These are phyloP conservation scores for Cetoscarus ocellatus DNA, from an alignment of 2,797 vertebrate species.

Conservation along the genomic window DNA sequence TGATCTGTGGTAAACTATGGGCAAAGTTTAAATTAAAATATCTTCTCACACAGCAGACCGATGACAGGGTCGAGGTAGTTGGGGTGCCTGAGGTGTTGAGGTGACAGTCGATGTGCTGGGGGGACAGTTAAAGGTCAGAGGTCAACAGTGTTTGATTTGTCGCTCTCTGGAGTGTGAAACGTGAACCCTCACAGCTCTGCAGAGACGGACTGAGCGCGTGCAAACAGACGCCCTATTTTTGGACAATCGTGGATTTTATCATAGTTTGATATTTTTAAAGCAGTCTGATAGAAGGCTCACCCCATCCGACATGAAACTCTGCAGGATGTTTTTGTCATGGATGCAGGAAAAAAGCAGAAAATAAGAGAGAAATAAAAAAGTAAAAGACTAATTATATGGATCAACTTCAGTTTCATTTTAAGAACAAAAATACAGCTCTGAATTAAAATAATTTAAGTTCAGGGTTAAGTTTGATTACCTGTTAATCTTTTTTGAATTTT, in stretches of 20 bases:
- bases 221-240: constrained; percentile 13
- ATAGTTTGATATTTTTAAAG: too few species aligned
- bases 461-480: too few species aligned
- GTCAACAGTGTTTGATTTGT: constrained; percentile 77
- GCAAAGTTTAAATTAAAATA: neutral
- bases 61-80: neutral
- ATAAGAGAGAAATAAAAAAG: too few species aligned
- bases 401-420: too few species aligned
- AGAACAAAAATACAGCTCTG: too few species aligned
- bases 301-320: too few species aligned
- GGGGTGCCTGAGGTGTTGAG: neutral
- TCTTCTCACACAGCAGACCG: neutral
- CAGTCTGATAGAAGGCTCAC: neutral
- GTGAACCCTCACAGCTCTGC: constrained; percentile 38
- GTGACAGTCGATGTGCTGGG: neutral
- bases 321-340: too few species aligned
- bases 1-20: too few species aligned
- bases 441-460: too few species aligned
- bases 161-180: constrained; percentile 68
- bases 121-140: constrained; percentile 45
- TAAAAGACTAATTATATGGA: too few species aligned
- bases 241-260: neutral
- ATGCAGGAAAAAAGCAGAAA: too few species aligned
- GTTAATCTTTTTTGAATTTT: too few species aligned
- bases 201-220: constrained; percentile 36